phyloP scores from a whole-genome alignment of 2,888 invertebrate genomes.

The Xylota sylvarum region DNA sequence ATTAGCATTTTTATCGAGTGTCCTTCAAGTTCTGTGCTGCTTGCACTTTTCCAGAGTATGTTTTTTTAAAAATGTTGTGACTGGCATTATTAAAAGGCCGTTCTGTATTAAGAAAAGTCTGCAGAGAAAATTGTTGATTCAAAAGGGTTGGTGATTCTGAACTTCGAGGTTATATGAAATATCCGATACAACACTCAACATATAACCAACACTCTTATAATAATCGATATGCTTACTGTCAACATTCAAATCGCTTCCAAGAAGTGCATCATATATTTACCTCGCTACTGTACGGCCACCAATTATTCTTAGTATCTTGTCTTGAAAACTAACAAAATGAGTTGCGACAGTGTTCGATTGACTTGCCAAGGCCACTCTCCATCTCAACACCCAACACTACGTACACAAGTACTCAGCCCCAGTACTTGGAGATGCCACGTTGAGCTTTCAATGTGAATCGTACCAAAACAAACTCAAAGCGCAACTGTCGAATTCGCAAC shows the following conservation, averaged over 20 bases:
- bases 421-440: background rate
- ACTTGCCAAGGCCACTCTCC: background rate
- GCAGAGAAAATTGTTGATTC: too few species aligned
- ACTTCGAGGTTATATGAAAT: too few species aligned
- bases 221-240: too few species aligned
- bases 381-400: background rate
- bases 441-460: conserved; percentile 5
- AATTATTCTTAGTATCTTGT: background rate
- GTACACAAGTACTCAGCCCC: conserved; percentile 1
- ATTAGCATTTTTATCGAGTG: too few species aligned
- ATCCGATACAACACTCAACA: too few species aligned
- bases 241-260: background rate
- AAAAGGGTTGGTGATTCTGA: too few species aligned
- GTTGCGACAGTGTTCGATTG: background rate
- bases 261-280: background rate
- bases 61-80: too few species aligned
- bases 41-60: too few species aligned
- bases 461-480: conserved; percentile 36
- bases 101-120: too few species aligned
- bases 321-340: background rate
- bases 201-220: too few species aligned
- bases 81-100: too few species aligned
- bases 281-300: background rate
- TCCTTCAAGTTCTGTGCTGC: too few species aligned
- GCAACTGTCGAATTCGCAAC: conserved; percentile 25